A percentile compares a stretch with the other conserved stretches of the same genome.
Evolutionary conservation across 2,113 vertebrate species (phyloP).

Genomic region (Scortum barcoo): DNA sequence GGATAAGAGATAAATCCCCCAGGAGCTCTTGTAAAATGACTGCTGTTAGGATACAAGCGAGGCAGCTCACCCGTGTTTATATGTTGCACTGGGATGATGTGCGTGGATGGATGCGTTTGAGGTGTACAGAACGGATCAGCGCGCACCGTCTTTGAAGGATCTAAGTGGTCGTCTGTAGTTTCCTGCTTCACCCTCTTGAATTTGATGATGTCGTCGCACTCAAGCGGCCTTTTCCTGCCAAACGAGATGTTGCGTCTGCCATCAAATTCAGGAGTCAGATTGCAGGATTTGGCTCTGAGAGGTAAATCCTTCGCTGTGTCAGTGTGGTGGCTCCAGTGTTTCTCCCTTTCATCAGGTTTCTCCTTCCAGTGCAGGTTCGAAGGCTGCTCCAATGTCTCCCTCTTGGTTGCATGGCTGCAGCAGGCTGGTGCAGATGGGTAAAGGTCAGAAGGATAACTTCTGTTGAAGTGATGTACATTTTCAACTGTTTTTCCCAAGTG

Average conservation of each 20-base stretch:
- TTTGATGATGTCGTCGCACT: slow-evolving; percentile 82
- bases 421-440: background rate
- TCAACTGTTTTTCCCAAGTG: slow-evolving; percentile 74
- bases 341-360: slow-evolving; percentile 57
- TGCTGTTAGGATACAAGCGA: slow-evolving; percentile 67
- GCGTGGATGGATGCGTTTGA: slow-evolving; percentile 55
- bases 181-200: slow-evolving; percentile 88
- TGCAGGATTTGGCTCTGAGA: slow-evolving; percentile 80
- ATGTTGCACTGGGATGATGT: slow-evolving; percentile 41
- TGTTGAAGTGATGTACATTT: slow-evolving; percentile 81
- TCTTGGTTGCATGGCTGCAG: background rate
- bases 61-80: slow-evolving; percentile 45
- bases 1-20: slow-evolving; percentile 87
- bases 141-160: background rate
- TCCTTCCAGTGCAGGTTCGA: slow-evolving; percentile 74
- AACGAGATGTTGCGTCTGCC: slow-evolving; percentile 76
- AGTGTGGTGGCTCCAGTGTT: slow-evolving; percentile 73
- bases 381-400: slow-evolving; percentile 83
- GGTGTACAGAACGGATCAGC: slow-evolving; percentile 75
- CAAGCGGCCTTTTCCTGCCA: slow-evolving; percentile 83
- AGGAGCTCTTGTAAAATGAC: slow-evolving; percentile 82
- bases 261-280: slow-evolving; percentile 78
- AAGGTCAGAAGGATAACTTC: slow-evolving; percentile 32
- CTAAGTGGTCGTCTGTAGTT: slow-evolving; percentile 82
- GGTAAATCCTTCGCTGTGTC: slow-evolving; percentile 84